Percentiles rank a stretch among this genome's conserved stretches.
These are phyloP conservation scores for Cephus pulcher DNA, from an alignment of 2,888 invertebrate genomes.

Conservation along the genomic window DNA sequence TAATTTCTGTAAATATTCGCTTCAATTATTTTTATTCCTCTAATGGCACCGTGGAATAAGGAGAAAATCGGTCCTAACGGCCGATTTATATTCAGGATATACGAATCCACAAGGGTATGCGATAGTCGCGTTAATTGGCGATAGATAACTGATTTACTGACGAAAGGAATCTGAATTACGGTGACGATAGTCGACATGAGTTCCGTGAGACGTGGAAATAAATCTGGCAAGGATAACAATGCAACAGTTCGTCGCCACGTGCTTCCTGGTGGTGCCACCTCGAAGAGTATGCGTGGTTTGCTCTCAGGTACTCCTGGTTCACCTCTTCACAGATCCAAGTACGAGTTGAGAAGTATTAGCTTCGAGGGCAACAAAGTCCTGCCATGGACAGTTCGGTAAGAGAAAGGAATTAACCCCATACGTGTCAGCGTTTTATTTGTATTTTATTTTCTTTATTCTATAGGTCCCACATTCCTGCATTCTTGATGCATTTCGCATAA, in stretches of 20 bases:
- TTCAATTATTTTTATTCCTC: neutral
- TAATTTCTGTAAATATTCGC: neutral
- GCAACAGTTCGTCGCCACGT: slow-evolving; percentile 34
- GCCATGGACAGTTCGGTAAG: slow-evolving; percentile 64
- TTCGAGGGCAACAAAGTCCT: slow-evolving; percentile 64
- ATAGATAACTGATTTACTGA: neutral
- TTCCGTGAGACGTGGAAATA: slow-evolving; percentile 33
- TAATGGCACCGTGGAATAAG: neutral
- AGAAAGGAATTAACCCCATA: neutral
- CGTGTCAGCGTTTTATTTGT: neutral
- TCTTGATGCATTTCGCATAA: neutral
- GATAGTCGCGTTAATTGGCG: neutral
- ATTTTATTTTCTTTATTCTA: neutral
- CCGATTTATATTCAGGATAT: neutral
- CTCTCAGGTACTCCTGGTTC: slow-evolving; percentile 45
- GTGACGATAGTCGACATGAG: slow-evolving; percentile 15
- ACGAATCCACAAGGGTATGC: neutral
- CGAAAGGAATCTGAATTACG: neutral
- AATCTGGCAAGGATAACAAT: slow-evolving; percentile 37
- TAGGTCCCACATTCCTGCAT: neutral
- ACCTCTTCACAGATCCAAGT: slow-evolving; percentile 60
- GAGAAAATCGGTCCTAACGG: neutral
- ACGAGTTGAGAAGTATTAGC: slow-evolving; percentile 66
- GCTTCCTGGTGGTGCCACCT: slow-evolving; percentile 33
- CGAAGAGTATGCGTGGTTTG: slow-evolving; percentile 51